A percentile compares a stretch with the other conserved stretches of the same genome.
Evolutionary conservation across 2,888 invertebrate species (phyloP).

Genomic region (Tetranychus truncatus): DNA sequence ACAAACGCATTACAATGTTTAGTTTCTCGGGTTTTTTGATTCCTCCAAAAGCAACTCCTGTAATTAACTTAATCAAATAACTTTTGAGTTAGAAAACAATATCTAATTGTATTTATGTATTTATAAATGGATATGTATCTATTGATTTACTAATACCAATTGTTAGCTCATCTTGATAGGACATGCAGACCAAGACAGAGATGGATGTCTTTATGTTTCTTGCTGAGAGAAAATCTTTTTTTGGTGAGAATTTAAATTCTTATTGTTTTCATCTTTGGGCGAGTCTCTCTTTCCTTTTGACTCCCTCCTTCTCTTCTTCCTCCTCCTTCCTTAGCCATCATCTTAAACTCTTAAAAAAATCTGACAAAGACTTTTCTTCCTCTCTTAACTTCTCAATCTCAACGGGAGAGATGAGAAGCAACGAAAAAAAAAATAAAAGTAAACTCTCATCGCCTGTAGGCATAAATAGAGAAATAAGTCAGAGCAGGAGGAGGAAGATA

Average conservation of each 20-base stretch:
- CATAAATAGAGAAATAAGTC: neutral
- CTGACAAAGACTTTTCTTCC: neutral
- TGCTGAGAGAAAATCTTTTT: neutral
- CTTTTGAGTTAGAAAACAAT: neutral
- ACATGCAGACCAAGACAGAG: neutral
- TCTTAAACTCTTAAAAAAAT: neutral
- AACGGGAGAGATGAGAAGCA: neutral
- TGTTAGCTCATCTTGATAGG: neutral
- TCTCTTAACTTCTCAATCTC: neutral
- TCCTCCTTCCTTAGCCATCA: neutral
- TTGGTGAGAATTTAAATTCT: neutral
- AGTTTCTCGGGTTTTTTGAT: no score
- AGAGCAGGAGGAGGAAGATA: neutral
- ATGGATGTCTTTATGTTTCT: neutral
- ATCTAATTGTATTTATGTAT: neutral
- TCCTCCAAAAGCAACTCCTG: neutral
- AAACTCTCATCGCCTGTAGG: neutral
- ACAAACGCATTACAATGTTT: no score
- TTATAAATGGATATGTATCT: neutral
- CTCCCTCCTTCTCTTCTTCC: slow-evolving; percentile 1
- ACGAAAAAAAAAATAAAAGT: neutral
- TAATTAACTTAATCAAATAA: neutral
- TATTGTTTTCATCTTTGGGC: neutral
- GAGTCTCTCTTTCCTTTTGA: neutral
- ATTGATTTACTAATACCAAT: neutral